These are phyloP conservation scores for Tachypleus tridentatus DNA, from an alignment of 1,140 invertebrate species.

Conservation along the genomic window DNA sequence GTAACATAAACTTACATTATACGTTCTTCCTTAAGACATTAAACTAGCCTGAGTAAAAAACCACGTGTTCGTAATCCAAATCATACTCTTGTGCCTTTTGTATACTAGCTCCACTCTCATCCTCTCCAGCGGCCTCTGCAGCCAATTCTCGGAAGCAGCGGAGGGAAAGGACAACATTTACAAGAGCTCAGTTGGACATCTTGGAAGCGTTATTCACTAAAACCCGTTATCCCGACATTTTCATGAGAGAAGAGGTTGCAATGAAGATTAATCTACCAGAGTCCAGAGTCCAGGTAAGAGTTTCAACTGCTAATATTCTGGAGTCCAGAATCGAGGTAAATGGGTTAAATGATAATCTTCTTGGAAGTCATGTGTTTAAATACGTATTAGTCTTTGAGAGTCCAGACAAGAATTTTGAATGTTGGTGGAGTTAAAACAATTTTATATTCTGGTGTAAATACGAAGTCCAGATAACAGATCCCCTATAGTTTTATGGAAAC, in stretches of 20 bases:
- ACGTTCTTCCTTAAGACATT: no score
- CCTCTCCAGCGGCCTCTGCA: not conserved
- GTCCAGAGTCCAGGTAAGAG: slow-evolving; percentile 86
- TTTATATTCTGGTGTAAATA: no score
- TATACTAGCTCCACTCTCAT: not conserved
- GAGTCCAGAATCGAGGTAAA: not conserved
- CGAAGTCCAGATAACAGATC: no score
- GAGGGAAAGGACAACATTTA: slow-evolving; percentile 93
- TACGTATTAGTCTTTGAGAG: no score
- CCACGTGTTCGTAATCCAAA: no score
- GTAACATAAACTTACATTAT: no score
- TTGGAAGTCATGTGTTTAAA: no score
- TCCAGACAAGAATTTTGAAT: no score
- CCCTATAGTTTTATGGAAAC: no score
- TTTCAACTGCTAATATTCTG: not conserved
- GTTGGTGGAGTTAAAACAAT: no score
- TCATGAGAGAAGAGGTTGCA: slow-evolving; percentile 97
- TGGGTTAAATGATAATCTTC: not conserved
- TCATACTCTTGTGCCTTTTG: no score
- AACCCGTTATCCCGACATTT: slow-evolving; percentile 96
- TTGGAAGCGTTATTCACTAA: slow-evolving; percentile 88
- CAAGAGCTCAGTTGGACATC: slow-evolving; percentile 85
- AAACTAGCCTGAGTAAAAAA: no score
- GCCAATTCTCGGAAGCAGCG: slow-evolving; percentile 65
- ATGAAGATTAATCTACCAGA: slow-evolving; percentile 94